Conservation (phyloP, 1,140 invertebrate species). For the Solen grandis region DNA sequence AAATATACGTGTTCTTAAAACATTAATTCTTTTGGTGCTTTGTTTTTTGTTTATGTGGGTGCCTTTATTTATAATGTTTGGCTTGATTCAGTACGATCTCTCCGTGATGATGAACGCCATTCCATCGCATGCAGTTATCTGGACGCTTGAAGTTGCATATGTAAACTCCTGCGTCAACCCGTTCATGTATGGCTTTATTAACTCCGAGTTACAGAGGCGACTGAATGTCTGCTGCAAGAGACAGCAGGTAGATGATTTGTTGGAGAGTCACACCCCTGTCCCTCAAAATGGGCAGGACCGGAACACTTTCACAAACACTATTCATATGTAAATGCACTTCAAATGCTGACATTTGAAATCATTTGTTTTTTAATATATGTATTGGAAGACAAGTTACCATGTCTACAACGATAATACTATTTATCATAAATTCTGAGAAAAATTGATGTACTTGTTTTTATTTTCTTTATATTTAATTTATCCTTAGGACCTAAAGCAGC, state of each 20-base stretch:
- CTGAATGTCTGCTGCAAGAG: not conserved
- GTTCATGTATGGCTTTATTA: slow-evolving; percentile 71
- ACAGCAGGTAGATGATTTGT: not conserved
- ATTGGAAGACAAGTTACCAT: no score
- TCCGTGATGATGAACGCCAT: slow-evolving; percentile 54
- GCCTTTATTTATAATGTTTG: slow-evolving; percentile 68
- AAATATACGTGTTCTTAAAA: slow-evolving; percentile 65
- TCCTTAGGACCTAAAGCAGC: no score
- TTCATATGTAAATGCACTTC: no score
- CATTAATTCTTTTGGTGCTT: slow-evolving; percentile 66
- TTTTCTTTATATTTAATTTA: no score
- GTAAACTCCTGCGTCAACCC: slow-evolving; percentile 71
- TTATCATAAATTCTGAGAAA: no score
- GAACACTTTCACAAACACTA: no score
- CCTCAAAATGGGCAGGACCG: no score
- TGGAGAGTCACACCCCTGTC: not conserved
- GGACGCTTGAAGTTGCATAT: slow-evolving; percentile 57
- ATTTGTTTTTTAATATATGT: no score
- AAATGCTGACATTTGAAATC: no score
- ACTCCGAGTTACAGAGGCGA: not conserved
- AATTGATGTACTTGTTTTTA: no score
- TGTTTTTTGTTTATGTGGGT: slow-evolving; percentile 73
- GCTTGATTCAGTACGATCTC: slow-evolving; percentile 61
- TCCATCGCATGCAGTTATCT: slow-evolving; percentile 63
- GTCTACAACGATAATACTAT: no score